Conservation (phyloP, 1,140 invertebrate species). For the Heliconius hewitsoni region DNA sequence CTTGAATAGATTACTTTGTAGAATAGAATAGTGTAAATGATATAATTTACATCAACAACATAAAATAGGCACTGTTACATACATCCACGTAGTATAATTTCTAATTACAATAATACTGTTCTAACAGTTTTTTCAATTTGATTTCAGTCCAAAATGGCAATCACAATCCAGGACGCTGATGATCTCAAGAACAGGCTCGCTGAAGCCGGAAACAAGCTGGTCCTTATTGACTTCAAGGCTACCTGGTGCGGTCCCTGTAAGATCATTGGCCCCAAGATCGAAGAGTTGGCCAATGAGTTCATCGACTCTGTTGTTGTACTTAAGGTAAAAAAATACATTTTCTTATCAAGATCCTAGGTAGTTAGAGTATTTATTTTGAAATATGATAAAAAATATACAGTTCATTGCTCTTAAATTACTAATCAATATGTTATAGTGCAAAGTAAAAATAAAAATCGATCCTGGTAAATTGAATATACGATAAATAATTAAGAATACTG, state of each 20-base stretch:
- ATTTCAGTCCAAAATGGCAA: constrained; percentile 62
- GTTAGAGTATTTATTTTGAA: neutral
- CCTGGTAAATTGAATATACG: no score
- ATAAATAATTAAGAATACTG: no score
- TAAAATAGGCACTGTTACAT: neutral
- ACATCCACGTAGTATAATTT: neutral
- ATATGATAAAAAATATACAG: neutral
- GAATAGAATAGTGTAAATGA: neutral
- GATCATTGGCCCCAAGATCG: constrained; percentile 91
- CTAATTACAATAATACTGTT: neutral
- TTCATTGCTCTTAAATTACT: no score
- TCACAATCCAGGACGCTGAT: constrained; percentile 75
- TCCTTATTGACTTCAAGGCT: constrained; percentile 94
- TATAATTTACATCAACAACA: neutral
- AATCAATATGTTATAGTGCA: no score
- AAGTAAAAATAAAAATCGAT: no score
- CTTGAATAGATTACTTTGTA: neutral
- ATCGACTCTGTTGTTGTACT: constrained; percentile 80
- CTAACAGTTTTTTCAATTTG: neutral
- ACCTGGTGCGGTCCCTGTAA: constrained; percentile 97
- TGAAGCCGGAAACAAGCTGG: constrained; percentile 91
- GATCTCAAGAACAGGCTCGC: constrained; percentile 88
- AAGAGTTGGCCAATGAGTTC: constrained; percentile 83
- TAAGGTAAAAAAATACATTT: constrained; percentile 71
- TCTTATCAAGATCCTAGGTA: neutral